Percentiles rank a stretch among this genome's conserved stretches.
Evolutionary conservation across 2,113 vertebrate species (phyloP).

Genomic region (Osmerus mordax): DNA sequence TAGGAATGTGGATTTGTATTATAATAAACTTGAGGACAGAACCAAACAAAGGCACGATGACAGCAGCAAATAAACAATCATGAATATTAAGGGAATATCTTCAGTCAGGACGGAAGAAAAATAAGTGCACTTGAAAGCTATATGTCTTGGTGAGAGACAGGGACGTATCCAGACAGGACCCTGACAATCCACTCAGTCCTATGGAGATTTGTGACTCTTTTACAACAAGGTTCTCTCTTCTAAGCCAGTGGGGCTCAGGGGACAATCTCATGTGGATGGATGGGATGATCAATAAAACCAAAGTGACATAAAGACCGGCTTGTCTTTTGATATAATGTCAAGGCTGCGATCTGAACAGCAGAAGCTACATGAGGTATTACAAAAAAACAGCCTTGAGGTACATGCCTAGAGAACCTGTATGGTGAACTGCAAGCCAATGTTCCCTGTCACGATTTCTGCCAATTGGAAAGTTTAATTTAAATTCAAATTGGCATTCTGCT

Average conservation of each 20-base stretch:
- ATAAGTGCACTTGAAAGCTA: background rate
- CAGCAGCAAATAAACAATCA: too few species aligned
- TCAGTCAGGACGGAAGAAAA: too few species aligned
- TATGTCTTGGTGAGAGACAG: slow-evolving; percentile 8
- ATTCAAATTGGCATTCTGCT: slow-evolving; percentile 4
- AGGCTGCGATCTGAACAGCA: slow-evolving; percentile 3
- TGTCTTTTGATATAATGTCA: slow-evolving; percentile 17
- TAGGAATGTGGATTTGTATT: too few species aligned
- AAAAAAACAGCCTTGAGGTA: background rate
- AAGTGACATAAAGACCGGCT: slow-evolving; percentile 30
- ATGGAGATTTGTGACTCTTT: background rate
- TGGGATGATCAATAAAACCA: slow-evolving; percentile 36
- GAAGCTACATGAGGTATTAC: slow-evolving; percentile 11
- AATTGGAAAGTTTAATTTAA: background rate
- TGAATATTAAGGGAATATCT: too few species aligned
- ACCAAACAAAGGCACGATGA: too few species aligned
- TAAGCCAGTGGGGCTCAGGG: slow-evolving; percentile 25
- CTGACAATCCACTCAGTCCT: background rate
- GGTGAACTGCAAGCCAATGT: slow-evolving; percentile 7
- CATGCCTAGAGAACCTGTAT: background rate
- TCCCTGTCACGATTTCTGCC: background rate
- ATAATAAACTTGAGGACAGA: too few species aligned
- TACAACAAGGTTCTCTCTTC: slow-evolving; percentile 18
- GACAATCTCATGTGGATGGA: slow-evolving; percentile 2
- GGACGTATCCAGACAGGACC: slow-evolving; percentile 27